phyloP scores from a whole-genome alignment of 1,140 invertebrate species.

The Drosophila novamexicana region DNA sequence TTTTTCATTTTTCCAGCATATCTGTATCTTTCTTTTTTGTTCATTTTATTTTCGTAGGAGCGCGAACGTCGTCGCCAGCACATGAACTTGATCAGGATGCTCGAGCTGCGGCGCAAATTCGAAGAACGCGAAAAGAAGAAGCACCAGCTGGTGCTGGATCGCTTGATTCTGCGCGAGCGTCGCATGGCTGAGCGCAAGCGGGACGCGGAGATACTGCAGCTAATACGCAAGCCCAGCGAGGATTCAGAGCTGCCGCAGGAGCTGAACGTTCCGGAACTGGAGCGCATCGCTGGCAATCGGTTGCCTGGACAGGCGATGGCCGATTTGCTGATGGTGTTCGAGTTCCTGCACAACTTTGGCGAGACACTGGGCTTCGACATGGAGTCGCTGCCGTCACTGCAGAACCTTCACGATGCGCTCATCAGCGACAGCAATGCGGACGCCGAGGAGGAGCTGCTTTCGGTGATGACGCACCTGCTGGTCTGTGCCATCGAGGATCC shows the following conservation, averaged over 20 bases:
- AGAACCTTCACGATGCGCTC: constrained; percentile 93
- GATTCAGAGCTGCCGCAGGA: constrained; percentile 92
- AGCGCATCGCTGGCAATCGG: constrained; percentile 92
- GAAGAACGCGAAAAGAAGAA: constrained; percentile 95
- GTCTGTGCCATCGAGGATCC: constrained; percentile 97
- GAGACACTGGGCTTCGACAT: constrained; percentile 96
- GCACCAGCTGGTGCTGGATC: constrained; percentile 86
- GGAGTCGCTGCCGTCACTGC: constrained; percentile 93
- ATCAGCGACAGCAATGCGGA: constrained; percentile 90
- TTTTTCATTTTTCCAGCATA: not conserved
- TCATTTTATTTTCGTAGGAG: constrained; percentile 87
- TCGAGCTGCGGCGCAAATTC: constrained; percentile 93
- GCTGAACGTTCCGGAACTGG: constrained; percentile 90
- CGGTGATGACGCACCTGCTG: constrained; percentile 94
- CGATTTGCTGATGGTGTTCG: constrained; percentile 96
- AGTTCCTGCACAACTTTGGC: constrained; percentile 98
- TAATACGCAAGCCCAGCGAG: constrained; percentile 94
- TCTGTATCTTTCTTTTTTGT: not conserved
- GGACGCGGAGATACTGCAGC: constrained; percentile 93
- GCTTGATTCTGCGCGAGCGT: constrained; percentile 87
- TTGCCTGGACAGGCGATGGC: constrained; percentile 94
- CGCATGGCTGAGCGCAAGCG: constrained; percentile 92
- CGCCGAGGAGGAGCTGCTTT: constrained; percentile 94
- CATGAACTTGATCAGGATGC: constrained; percentile 93
- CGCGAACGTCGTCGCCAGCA: constrained; percentile 95